A percentile compares a stretch with the other conserved stretches of the same genome.
These are phyloP conservation scores for Pantherophis alleghaniensis DNA, from an alignment of 2,797 vertebrate genomes.

Conservation along the genomic window DNA sequence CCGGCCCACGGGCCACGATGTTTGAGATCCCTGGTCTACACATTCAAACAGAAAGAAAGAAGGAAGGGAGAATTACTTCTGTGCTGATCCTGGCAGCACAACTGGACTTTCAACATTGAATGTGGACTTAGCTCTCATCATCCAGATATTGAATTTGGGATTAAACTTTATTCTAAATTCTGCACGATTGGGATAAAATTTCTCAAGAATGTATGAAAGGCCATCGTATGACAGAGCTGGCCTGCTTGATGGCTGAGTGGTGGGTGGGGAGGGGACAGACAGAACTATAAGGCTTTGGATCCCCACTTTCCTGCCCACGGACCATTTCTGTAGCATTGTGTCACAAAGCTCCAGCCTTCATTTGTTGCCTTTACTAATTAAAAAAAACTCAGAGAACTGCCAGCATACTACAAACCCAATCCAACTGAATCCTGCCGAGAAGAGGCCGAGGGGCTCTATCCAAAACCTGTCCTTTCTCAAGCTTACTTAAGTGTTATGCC, in stretches of 20 bases:
- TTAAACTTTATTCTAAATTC: background rate
- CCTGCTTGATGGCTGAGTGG: background rate
- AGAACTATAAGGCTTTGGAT: background rate
- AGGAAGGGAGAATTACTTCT: background rate
- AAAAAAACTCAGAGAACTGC: background rate
- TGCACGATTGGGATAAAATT: background rate
- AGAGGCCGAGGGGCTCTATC: background rate
- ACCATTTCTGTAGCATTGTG: background rate
- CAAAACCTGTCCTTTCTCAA: background rate
- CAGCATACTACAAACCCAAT: background rate
- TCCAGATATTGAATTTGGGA: background rate
- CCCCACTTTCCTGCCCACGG: background rate
- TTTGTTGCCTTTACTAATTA: background rate
- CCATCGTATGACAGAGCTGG: background rate
- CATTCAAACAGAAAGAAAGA: background rate
- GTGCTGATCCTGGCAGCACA: background rate
- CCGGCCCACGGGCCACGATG: too few relatives aligned
- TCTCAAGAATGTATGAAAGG: background rate
- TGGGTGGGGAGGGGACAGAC: background rate
- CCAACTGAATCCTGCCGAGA: background rate
- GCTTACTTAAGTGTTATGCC: background rate
- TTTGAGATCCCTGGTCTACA: too few relatives aligned
- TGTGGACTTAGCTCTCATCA: background rate
- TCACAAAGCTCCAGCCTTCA: background rate
- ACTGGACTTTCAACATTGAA: background rate